These are phyloP conservation scores for Micrasema longulum DNA, from an alignment of 1,140 invertebrate genomes.

Conservation along the genomic window DNA sequence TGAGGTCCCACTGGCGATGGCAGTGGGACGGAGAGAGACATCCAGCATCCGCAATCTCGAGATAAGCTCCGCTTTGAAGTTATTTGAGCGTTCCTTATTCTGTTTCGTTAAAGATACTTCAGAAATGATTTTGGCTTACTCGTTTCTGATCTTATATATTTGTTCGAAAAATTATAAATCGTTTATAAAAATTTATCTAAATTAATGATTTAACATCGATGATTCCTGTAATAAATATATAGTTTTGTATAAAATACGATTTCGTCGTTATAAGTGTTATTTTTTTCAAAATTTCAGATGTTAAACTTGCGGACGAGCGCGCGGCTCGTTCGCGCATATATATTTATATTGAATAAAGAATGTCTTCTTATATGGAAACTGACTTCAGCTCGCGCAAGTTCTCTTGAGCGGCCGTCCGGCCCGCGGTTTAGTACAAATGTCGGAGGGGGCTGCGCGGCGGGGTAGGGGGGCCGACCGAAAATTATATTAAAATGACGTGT, in stretches of 20 bases:
- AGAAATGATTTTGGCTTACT: slow-evolving; percentile 48
- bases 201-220: slow-evolving; percentile 54
- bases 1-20: background rate
- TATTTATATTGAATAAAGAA: slow-evolving; percentile 51
- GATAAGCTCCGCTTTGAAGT: slow-evolving; percentile 40
- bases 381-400: slow-evolving; percentile 36
- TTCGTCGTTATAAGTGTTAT: slow-evolving; percentile 56
- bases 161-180: slow-evolving; percentile 39
- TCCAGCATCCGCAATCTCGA: slow-evolving; percentile 8
- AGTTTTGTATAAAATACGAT: slow-evolving; percentile 56
- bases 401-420: slow-evolving; percentile 43
- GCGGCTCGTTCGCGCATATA: slow-evolving; percentile 49
- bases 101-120: slow-evolving; percentile 26
- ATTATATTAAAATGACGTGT: slow-evolving; percentile 59
- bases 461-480: slow-evolving; percentile 46
- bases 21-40: background rate
- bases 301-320: slow-evolving; percentile 47
- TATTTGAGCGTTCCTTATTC: slow-evolving; percentile 22
- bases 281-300: slow-evolving; percentile 55
- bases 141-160: slow-evolving; percentile 38
- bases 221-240: slow-evolving; percentile 56
- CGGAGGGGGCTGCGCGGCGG: slow-evolving; percentile 36
- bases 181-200: slow-evolving; percentile 48
- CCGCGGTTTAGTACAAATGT: slow-evolving; percentile 66
- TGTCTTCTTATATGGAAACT: slow-evolving; percentile 46